Evolutionary conservation across 2,888 invertebrate species (phyloP), one percentile per base, ranked within the genome.

Genomic region (Romanomermis culicivorax): DNA sequence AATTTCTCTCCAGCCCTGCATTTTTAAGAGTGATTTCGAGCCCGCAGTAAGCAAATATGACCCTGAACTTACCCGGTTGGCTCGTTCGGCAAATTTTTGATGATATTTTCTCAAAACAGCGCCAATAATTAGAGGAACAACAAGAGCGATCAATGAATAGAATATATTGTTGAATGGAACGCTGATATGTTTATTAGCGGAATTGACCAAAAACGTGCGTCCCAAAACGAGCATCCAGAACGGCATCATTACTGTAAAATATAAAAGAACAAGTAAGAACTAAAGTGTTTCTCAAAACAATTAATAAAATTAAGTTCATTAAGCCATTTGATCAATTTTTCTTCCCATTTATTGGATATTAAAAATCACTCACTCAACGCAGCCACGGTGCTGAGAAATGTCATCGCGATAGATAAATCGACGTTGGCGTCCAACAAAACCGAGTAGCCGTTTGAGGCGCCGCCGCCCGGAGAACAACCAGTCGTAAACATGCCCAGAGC

Each of bases 361-460:
- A n/a, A n/a, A n/a, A n/a, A n/a, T n/a, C n/a, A n/a, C n/a, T 45
- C 70, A 80, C 82, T 84, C 64, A 93, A 83, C 0, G 89, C 82
- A 0, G 81, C 80, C 2, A 91, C 70, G 1, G 87, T 91, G 57
- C 86, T 83, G 55, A 88, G 74, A 7, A 88, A 80, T 0, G 93
- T 95, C 91, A 95, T 89, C 20, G 93, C 82, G 51, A 95, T 79
- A 0, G 89, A 89, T 43, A 95, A 75, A 69, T 88, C 83, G 2
- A 93, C 77, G 72, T 95, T 93, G 2, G 88, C 93, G 2, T 82
- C 83, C 1, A 95, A 75, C 20, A 93, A 77, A 60, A 84, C 80
- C 0, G 88, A 83, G 88, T 91, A 95, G 63, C 91, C 85, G 71
- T 95, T 95, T 51, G 89, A 89, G 26, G 89, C 88, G 0, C 91